Base-by-base conservation (phyloP, 2,113 vertebrate species). In the Misgurnus anguillicaudatus region DNA sequence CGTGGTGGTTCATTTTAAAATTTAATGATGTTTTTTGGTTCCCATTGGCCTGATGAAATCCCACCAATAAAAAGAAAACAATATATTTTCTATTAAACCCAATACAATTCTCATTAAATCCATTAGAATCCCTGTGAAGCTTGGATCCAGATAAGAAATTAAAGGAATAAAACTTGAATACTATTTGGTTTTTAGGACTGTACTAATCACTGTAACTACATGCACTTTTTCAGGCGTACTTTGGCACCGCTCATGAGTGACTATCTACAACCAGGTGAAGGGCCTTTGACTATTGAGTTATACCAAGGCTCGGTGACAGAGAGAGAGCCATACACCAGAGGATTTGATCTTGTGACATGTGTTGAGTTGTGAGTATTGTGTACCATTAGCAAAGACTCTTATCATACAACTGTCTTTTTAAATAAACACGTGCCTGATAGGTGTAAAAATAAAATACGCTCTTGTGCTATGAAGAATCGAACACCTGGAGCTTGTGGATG, bases 261-360 rank as follows among this genome's bases (percentile, higher is more conserved):
- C 76, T 96, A 95, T 68, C 88, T 99, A 66, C 90, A 94, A 19
- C 98, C 97, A 0, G 65, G 88, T 63, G 86, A 90, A 6, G 87
- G 90, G 64, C 88, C 94, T 62, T 86, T 99, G 9, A 91, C 90
- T 2, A 41, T 99, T 55, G 94, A 92, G 45, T 85, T 99, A 55
- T 94, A 95, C 87, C 93, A 96, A 0, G 98, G 98, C 17, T 98
- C 96, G 2, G 94, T 95, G 68, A 94, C 93, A 14, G 90, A 96
- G 17, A 94, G 87, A 83, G 97, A 99, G n/a, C 88, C 91, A 6
- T 93, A 94, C 73, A 91, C 97, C 90, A 89, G 91, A 87, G 95
- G 95, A 76, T 99, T 97, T 86, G 95, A 99, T 80, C 90, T 99
- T 79, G 92, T 95, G 73, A 94, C 95, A 0, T 94, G 95, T 84